Base-by-base conservation (phyloP, 2,113 vertebrate genomes). In the Psilopsiagon aymara region DNA sequence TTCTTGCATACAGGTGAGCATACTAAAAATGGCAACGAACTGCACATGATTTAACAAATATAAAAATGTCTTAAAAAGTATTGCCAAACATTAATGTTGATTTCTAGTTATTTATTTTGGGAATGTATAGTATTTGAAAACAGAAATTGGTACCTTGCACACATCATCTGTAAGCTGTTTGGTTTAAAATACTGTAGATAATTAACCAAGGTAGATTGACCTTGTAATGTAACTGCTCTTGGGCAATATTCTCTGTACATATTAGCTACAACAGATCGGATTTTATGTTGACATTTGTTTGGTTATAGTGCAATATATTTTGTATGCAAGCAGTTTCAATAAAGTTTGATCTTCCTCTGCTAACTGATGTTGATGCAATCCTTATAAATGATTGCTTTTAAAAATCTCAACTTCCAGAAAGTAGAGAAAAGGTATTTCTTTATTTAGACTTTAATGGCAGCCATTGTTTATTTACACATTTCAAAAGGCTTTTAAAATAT, bases 301-400 rank as follows among this genome's bases (percentile, higher is more conserved):
- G 99, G 99, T 99, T 99, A 99, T 99, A 99, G 99, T 99, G 99
- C 98, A 99, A 99, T 99, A 99, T 99, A 99, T 99, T 99, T 99
- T 99, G 99, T 99, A 99, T 99, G 99, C 99, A 99, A 99, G 98
- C 99, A 99, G 99, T 99, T 99, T 99, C 98, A 99, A 99, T 99
- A 99, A 99, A 99, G 98, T 98, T 99, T 98, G 98, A 99, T 99
- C 98, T 99, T 99, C 98, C 98, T 99, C 98, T 98, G 98, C 98
- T 98, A 98, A 98, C 96, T 97, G 97, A 97, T 97, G 97, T 98
- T 97, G 94, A 98, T 93, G 97, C 97, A 98, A 98, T 98, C 98
- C 95, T 98, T 98, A 98, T 76, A 96, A 98, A 98, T 98, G 98
- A 98, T 98, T 98, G 98, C 98, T 98, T 98, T 98, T 95, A 97